phyloP scores from a whole-genome alignment of 2,888 invertebrate species.

The Melipona beecheii region DNA sequence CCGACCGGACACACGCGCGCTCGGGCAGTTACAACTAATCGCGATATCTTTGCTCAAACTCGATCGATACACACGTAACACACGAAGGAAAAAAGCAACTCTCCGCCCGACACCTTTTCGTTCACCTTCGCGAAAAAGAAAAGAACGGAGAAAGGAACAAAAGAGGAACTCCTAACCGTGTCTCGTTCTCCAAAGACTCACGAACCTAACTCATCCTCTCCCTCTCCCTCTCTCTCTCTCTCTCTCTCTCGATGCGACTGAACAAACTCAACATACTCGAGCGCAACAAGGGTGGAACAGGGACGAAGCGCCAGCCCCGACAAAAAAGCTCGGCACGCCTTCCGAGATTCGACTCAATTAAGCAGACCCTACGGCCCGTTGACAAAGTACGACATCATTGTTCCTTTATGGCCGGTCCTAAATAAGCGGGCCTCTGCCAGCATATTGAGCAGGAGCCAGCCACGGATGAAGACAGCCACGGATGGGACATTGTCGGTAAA shows the following conservation, averaged over 20 bases:
- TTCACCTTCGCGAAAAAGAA: background rate
- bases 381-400: conserved; percentile 82
- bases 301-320: conserved; percentile 37
- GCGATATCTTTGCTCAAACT: no score
- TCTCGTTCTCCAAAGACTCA: background rate
- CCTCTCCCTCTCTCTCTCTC: no score
- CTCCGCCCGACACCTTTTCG: background rate
- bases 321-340: conserved; percentile 66
- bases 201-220: background rate
- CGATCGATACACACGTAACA: no score
- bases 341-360: conserved; percentile 81
- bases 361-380: conserved; percentile 71
- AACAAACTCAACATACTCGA: background rate
- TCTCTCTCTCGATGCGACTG: no score
- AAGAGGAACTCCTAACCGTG: background rate
- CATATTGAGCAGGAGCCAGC: conserved; percentile 76
- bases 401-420: conserved; percentile 78
- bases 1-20: no score
- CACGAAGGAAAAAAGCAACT: no score
- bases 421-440: conserved; percentile 76
- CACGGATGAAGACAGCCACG: conserved; percentile 74
- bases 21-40: no score
- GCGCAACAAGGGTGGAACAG: background rate
- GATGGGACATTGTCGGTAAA: conserved; percentile 40
- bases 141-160: no score